phyloP scores from a whole-genome alignment of 2,113 vertebrate genomes.

The Nettapus auritus region DNA sequence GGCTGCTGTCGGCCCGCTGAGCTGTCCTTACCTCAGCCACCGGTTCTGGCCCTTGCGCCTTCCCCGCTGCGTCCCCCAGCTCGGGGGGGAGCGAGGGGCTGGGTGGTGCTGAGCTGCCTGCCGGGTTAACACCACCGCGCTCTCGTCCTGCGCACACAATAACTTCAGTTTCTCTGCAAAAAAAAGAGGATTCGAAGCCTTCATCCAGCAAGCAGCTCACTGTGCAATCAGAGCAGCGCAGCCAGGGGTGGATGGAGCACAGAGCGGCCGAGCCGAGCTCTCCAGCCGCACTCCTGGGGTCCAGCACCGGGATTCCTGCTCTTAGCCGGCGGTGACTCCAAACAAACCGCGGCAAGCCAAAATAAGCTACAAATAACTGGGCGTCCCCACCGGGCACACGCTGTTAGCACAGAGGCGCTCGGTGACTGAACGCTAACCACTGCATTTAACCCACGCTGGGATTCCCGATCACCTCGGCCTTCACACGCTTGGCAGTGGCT shows the following conservation, averaged over 20 bases:
- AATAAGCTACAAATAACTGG: fast-evolving
- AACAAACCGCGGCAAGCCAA: background rate
- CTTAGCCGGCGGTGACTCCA: fast-evolving
- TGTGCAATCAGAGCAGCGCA: background rate
- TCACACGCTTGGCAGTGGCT: no score
- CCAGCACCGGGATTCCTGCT: background rate
- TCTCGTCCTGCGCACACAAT: background rate
- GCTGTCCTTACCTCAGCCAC: no score
- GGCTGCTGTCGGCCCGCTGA: no score
- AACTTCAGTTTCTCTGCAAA: background rate
- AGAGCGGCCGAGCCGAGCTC: fast-evolving
- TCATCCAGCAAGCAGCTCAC: background rate
- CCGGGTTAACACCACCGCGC: background rate
- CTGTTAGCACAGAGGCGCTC: background rate
- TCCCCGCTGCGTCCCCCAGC: no score
- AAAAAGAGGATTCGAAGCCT: background rate
- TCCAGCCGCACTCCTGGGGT: background rate
- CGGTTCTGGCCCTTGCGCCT: no score
- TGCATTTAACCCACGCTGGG: no score
- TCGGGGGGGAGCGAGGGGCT: no score
- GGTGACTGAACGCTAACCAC: background rate
- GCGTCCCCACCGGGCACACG: background rate
- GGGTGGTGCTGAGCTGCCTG: no score
- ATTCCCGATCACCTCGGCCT: no score
- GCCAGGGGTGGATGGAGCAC: background rate